These are phyloP conservation scores for Oscheius sp. DNA, from an alignment of 2,888 invertebrate genomes.

Conservation along the genomic window DNA sequence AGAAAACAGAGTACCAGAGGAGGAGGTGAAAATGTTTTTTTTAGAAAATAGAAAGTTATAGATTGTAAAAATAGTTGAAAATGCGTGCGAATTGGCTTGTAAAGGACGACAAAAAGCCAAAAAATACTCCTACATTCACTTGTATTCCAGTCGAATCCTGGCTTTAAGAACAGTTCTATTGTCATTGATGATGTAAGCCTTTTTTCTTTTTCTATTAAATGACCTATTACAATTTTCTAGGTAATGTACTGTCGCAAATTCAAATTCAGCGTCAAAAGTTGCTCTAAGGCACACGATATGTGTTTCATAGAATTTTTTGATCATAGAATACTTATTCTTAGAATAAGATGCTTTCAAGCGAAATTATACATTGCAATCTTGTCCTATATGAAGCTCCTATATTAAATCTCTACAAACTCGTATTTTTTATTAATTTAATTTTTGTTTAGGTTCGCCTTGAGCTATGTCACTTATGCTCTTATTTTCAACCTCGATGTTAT, in stretches of 20 bases:
- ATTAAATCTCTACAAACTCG: too few species aligned
- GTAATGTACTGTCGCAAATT: too few species aligned
- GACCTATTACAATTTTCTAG: too few species aligned
- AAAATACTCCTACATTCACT: conserved; percentile 50
- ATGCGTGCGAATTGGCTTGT: conserved; percentile 32
- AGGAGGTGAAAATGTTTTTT: not conserved
- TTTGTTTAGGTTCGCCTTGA: conserved; percentile 50
- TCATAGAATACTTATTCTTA: too few species aligned
- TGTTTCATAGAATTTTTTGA: too few species aligned
- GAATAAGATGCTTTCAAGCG: too few species aligned
- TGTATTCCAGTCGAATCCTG: conserved; percentile 35
- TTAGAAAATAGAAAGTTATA: conserved; percentile 2
- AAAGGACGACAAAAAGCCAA: conserved; percentile 40
- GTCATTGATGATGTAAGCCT: conserved; percentile 23
- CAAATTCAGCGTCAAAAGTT: too few species aligned
- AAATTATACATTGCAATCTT: too few species aligned
- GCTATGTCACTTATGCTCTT: conserved; percentile 61
- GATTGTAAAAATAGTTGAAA: conserved; percentile 36
- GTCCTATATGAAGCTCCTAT: too few species aligned
- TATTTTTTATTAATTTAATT: not conserved
- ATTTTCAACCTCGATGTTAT: conserved; percentile 63
- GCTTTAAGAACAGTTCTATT: conserved; percentile 11
- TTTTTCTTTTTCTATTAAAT: too few species aligned
- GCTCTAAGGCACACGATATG: too few species aligned
- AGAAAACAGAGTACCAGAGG: not conserved